These are phyloP conservation scores for Enteromius treurensis DNA, from an alignment of 2,797 vertebrate species.

Conservation along the genomic window DNA sequence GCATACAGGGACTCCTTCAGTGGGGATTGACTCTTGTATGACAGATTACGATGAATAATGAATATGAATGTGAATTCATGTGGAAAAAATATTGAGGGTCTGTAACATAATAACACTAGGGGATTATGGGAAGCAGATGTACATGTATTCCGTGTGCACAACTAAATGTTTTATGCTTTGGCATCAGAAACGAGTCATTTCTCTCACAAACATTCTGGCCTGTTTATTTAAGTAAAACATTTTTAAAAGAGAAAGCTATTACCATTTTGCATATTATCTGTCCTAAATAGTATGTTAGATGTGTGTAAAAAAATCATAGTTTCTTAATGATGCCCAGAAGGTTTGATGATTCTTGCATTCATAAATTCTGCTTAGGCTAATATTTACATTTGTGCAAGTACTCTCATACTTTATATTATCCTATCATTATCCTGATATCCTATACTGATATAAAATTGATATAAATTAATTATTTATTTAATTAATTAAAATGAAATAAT, in stretches of 20 bases:
- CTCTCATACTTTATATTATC: background rate
- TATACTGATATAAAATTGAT: background rate
- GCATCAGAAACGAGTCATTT: background rate
- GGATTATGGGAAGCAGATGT: slow-evolving; percentile 11
- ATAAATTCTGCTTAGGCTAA: background rate
- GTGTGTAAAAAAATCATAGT: background rate
- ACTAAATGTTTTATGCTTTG: slow-evolving; percentile 11
- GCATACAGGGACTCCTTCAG: slow-evolving; percentile 11
- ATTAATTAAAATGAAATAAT: background rate
- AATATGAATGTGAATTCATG: slow-evolving; percentile 36
- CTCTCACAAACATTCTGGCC: background rate
- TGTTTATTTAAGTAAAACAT: background rate
- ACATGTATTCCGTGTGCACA: slow-evolving; percentile 10
- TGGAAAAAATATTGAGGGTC: slow-evolving; percentile 1
- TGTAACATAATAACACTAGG: background rate
- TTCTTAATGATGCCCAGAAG: background rate
- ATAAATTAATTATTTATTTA: background rate
- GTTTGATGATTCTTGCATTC: background rate
- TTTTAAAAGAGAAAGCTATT: background rate
- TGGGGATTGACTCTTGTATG: slow-evolving; percentile 11
- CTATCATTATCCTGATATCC: background rate
- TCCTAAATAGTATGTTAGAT: background rate
- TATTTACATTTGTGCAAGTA: background rate
- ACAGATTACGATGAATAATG: slow-evolving; percentile 34
- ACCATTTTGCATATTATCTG: too few relatives aligned